Evolutionary conservation across 2,797 vertebrate species (phyloP), one percentile per base, ranked within the genome.

Genomic region (Nothura maculosa): DNA sequence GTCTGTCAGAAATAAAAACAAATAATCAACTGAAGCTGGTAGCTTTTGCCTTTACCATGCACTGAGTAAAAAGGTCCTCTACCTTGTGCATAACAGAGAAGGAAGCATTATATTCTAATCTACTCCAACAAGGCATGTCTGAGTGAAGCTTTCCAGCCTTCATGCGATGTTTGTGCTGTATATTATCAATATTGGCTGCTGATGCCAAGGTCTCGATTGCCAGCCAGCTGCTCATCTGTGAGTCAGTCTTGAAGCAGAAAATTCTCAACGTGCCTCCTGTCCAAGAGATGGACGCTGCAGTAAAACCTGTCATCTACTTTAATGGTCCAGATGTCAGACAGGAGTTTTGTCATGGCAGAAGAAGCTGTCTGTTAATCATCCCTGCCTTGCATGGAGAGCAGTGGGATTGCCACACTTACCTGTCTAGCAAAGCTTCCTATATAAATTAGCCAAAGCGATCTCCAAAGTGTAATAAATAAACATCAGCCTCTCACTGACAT

Each of bases 1-100:
- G 57, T 78, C 91, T 96, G 92, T 87, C 90, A 96, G 68, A 83
- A 90, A 94, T 88, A 96, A 96, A 95, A 88, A 88, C 81, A 89
- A 86, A 28, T 34, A 88, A 67, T 80, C 38, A 38, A 72, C 67
- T 48, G 36, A 87, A 95, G 80, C 55, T 77, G 34, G 47, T 93
- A 36, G 38, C 38, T 83, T 75, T 52, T 63, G 43, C 81, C 79
- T 90, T 92, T 63, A 88, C 66, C 40, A 57, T 0, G 0, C 36
- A 47, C 28, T 24, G 72, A 66, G 40, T 30, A 84, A 74, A 80
- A 81, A 60, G 17, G 9, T 57, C 85, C 52, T 89, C 62, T 76
- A 82, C 80, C 84, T 60, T 36, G 61, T 91, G 70, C 42, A 52
- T 19, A 67, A 40, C 40, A 54, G 64, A 94, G 81, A 77, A 93